Evolutionary conservation across 2,888 invertebrate genomes (phyloP).

Genomic region (Crepidodera aurea): DNA sequence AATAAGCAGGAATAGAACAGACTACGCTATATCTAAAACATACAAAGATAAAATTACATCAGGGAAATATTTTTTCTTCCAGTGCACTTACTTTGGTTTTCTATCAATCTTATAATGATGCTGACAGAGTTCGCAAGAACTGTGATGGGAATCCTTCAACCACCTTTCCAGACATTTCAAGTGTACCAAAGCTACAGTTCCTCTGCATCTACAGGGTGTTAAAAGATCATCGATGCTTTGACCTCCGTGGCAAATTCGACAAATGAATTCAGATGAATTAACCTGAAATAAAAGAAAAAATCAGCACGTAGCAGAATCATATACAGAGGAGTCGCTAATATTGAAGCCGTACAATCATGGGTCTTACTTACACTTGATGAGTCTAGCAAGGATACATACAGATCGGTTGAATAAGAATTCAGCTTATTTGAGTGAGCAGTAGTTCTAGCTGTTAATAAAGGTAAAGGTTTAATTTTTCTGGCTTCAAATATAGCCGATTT

Average conservation of each 20-base stretch:
- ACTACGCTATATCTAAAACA: conserved; percentile 45
- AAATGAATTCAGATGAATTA: conserved; percentile 48
- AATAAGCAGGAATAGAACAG: conserved; percentile 59
- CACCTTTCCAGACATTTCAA: conserved; percentile 67
- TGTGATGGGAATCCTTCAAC: conserved; percentile 65
- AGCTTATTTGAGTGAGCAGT: conserved; percentile 54
- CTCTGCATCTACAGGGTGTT: conserved; percentile 66
- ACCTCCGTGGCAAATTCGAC: conserved; percentile 61
- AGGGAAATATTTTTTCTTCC: not conserved
- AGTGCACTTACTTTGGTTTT: conserved; percentile 56
- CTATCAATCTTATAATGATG: conserved; percentile 63
- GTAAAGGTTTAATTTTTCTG: conserved; percentile 49
- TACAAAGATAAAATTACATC: no score
- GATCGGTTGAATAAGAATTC: conserved; percentile 48
- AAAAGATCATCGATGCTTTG: conserved; percentile 61
- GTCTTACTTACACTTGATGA: conserved; percentile 9
- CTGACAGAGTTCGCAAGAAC: conserved; percentile 67
- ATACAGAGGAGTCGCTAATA: no score
- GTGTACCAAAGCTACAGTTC: conserved; percentile 66
- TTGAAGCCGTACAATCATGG: no score
- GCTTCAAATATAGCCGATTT: conserved; percentile 38
- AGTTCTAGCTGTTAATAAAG: conserved; percentile 53
- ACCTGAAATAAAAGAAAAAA: conserved; percentile 4
- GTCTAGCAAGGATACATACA: conserved; percentile 51
- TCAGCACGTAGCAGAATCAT: no score